Evolutionary conservation across 2,113 vertebrate species (phyloP), one percentile per base, ranked within the genome.

Genomic region (Bagarius yarrelli): DNA sequence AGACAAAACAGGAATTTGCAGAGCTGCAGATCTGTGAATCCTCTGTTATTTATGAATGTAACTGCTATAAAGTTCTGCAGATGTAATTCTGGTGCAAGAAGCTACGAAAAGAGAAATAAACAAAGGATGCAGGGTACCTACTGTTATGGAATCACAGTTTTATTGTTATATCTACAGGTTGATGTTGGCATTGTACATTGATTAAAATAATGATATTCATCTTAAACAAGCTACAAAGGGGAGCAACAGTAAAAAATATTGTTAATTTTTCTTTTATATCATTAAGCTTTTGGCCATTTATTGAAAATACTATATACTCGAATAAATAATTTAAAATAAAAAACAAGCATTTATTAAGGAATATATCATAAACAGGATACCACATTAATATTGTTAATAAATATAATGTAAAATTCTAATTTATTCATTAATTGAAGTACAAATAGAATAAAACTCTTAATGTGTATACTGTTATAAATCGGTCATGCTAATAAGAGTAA

Each of bases 1-100:
- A 63, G 53, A 40, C 60, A 57, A 2, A 16, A 60, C 61, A 56
- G 76, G 79, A 86, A 87, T 86, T 80, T 76, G 52, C 67, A 40
- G n/a, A 57, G 70, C 32, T 15, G 30, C 74, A 76, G 53, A 81
- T 85, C 52, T 82, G 40, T 84, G 59, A 80, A 77, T 60, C 23
- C 40, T 55, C 44, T 47, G 4, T 14, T 56, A 80, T 75, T 78
- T 60, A 69, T 82, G 77, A 81, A 78, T 74, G 27, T 47, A 56
- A 1, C 15, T 74, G 27, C 66, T 36, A 18, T 76, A 30, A 76
- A 57, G 77, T 2, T 21, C 32, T 44, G 34, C 27, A 64, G 52
- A 81, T 40, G 59, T 78, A 70, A 55, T 55, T 34, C 14, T 19
- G 52, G 16, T 18, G 13, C 44, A 69, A 50, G 23, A 3, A 70